phyloP scores from a whole-genome alignment of 1,140 invertebrate species.

The Bombus terrestris region DNA sequence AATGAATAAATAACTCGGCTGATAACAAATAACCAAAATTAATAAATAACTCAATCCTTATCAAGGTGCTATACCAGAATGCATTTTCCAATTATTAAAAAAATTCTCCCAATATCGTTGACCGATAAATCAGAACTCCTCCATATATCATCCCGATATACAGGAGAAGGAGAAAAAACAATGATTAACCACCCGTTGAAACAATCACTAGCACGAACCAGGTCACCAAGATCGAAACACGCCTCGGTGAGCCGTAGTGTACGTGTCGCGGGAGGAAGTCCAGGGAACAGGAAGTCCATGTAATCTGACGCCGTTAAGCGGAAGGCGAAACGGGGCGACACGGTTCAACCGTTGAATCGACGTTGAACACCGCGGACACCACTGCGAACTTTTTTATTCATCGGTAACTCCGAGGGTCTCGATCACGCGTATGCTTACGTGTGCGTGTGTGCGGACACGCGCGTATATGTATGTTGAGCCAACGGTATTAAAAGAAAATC shows the following conservation, averaged over 20 bases:
- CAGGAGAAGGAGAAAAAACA: background rate
- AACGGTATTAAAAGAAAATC: conserved; percentile 58
- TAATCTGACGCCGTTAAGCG: conserved; percentile 25
- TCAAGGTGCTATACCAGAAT: background rate
- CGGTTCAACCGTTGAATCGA: conserved; percentile 29
- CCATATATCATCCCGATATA: too few species aligned
- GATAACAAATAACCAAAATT: too few species aligned
- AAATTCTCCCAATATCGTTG: background rate
- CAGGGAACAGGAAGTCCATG: conserved; percentile 32
- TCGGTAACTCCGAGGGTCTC: conserved; percentile 15
- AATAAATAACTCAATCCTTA: background rate
- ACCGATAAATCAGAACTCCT: background rate
- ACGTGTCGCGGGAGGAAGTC: background rate
- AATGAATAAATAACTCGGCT: too few species aligned
- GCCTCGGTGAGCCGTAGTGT: background rate
- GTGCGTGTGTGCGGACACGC: background rate
- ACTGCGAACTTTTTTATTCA: conserved; percentile 58
- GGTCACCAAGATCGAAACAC: conserved; percentile 1
- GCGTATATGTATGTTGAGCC: background rate
- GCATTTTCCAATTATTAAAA: background rate
- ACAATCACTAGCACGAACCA: background rate
- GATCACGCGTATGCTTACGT: background rate
- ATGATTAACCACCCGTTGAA: background rate
- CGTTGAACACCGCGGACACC: conserved; percentile 2
- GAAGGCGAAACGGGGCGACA: conserved; percentile 11